These are phyloP conservation scores for Phoeniculus purpureus DNA, from an alignment of 2,797 vertebrate genomes.

Conservation along the genomic window DNA sequence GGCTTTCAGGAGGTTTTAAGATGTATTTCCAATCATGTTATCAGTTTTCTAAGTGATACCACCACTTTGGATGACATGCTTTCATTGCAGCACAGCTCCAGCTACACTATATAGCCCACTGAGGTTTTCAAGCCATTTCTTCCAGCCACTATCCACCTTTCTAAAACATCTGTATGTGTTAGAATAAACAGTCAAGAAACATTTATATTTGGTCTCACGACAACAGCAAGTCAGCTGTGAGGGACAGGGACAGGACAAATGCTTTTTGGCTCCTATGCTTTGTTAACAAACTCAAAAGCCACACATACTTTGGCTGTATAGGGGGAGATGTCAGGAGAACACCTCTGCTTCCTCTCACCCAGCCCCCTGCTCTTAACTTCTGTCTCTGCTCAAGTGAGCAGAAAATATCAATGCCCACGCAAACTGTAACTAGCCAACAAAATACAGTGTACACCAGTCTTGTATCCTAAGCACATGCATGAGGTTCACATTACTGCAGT, in stretches of 20 bases:
- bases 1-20: neutral
- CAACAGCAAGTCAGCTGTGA: conserved; percentile 7
- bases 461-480: neutral
- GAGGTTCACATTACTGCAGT: conserved; percentile 48
- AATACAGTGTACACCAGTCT: fast-evolving
- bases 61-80: neutral
- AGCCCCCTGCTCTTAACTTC: neutral
- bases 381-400: neutral
- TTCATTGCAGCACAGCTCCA: neutral
- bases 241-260: neutral
- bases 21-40: neutral
- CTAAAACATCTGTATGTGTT: neutral
- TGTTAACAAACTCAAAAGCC: conserved; percentile 4
- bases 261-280: neutral
- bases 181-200: neutral
- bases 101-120: neutral
- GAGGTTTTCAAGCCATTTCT: neutral
- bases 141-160: neutral
- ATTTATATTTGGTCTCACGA: conserved; percentile 32
- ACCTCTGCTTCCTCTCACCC: conserved; percentile 37
- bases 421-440: conserved; percentile 1
- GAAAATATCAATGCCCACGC: neutral
- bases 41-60: neutral
- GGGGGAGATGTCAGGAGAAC: neutral
- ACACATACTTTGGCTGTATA: neutral